Base-by-base conservation (phyloP, 2,113 vertebrate species). In the Notarius quadriscutis region DNA sequence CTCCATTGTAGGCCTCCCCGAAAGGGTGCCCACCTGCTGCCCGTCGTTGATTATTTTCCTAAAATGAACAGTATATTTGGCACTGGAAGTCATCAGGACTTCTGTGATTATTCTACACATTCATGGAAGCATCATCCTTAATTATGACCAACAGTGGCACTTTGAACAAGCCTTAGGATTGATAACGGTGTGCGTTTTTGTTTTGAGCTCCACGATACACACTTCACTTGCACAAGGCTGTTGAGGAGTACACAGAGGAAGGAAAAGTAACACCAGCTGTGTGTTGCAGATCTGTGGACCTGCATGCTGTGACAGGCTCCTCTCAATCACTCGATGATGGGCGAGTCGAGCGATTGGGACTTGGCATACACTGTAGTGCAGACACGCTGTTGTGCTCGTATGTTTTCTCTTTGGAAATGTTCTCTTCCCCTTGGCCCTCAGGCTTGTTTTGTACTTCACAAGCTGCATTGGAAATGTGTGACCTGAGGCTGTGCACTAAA, bases 281-380 rank as follows among this genome's bases (percentile, higher is more conserved):
- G 57, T 71, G 63, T 48, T 53, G 30, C 55, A 74, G 65, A 60
- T 60, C 48, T 67, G 50, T 20, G 67, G 55, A 41, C 15, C 55
- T 48, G 30, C 87, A 51, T 86, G 87, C 71, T 65, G 22, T 72
- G 79, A 83, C 89, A 90, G 53, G 87, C 80, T 81, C n/a, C 34
- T 1, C 25, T 65, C 65, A 74, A 20, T 67, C 72, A 75, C 18
- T 27, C 27, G 41, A 12, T 55, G 55, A 81, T 48, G 81, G n/a
- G 58, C 63, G 84, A 71, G 80, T 63, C 20, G 55, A 6, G 27
- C 22, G 48, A 78, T 55, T 30, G 18, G 77, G 55, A 30, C 79
- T 20, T 83, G 77, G 62, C 55, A 25, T 20, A 7, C 65, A 63
- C 50, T 57, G 57, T 82, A 14, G 55, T 8, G 27, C 86, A 82